phyloP scores from a whole-genome alignment of 1,140 invertebrate species.

The Octopus bimaculoides region DNA sequence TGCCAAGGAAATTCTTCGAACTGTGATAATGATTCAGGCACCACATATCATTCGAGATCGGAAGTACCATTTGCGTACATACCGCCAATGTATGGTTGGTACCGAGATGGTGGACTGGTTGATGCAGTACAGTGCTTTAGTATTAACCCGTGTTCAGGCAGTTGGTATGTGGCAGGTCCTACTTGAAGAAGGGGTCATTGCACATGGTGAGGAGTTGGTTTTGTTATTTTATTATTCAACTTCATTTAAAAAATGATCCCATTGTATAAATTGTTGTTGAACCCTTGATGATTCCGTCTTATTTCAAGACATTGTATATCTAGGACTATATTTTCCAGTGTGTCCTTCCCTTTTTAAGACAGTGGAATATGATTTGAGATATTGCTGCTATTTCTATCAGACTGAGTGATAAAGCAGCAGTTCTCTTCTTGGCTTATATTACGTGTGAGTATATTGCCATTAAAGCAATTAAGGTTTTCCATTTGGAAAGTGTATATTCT shows the following conservation, averaged over 20 bases:
- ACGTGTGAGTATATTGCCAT: no score
- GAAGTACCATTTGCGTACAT: slow-evolving; percentile 59
- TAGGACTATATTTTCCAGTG: no score
- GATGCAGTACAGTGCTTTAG: slow-evolving; percentile 56
- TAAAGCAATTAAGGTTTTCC: no score
- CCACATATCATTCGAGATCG: slow-evolving; percentile 67
- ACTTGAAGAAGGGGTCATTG: slow-evolving; percentile 78
- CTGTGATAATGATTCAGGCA: slow-evolving; percentile 66
- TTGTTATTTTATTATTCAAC: not conserved
- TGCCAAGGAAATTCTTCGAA: slow-evolving; percentile 71
- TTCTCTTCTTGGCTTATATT: no score
- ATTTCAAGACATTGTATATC: not conserved
- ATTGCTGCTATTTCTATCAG: no score
- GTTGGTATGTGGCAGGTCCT: slow-evolving; percentile 81
- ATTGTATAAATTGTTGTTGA: not conserved
- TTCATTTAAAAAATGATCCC: not conserved
- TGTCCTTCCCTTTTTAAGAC: no score
- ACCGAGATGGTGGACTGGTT: slow-evolving; percentile 80
- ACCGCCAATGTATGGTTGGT: slow-evolving; percentile 62
- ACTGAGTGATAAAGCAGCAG: no score
- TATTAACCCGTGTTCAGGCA: slow-evolving; percentile 69
- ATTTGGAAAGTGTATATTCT: no score
- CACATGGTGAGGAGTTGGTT: slow-evolving; percentile 66
- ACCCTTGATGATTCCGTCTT: not conserved
- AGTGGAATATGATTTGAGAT: no score